Evolutionary conservation across 2,888 invertebrate species (phyloP).

Genomic region (Platycheirus rosarum): DNA sequence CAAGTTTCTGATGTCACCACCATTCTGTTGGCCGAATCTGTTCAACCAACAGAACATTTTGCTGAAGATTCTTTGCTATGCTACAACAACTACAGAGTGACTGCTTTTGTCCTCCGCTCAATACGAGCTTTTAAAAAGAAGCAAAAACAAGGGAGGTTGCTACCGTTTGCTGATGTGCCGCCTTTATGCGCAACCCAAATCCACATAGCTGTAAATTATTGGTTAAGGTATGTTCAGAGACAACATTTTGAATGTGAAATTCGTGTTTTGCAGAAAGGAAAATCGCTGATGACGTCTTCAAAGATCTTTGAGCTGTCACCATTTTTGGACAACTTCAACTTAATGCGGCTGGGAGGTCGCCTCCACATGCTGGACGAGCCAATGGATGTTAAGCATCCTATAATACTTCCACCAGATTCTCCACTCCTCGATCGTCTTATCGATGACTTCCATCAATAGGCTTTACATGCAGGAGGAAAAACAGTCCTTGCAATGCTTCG

Average conservation of each 20-base stretch:
- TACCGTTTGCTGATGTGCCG: neutral
- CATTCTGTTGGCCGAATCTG: neutral
- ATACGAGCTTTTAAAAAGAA: constrained; percentile 1
- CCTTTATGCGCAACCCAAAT: constrained; percentile 8
- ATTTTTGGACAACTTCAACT: neutral
- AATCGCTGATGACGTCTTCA: neutral
- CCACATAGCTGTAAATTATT: constrained; percentile 3
- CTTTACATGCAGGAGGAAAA: too few relatives aligned
- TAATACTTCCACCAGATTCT: too few relatives aligned
- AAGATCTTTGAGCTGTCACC: constrained; percentile 13
- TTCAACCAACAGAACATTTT: neutral
- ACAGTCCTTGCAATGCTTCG: too few relatives aligned
- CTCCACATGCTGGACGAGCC: too few relatives aligned
- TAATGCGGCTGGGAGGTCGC: neutral
- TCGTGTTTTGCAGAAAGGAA: constrained; percentile 20
- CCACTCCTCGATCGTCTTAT: too few relatives aligned
- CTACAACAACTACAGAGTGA: neutral
- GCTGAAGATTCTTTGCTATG: neutral
- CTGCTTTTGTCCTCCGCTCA: constrained; percentile 8
- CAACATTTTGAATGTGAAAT: constrained; percentile 17
- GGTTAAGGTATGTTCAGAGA: constrained; percentile 28
- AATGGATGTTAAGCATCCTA: too few relatives aligned
- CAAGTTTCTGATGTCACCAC: neutral
- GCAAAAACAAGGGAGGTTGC: neutral
- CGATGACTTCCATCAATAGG: too few relatives aligned